Base-by-base conservation (phyloP, 2,797 vertebrate species). In the Dendrocincla fuliginosa region DNA sequence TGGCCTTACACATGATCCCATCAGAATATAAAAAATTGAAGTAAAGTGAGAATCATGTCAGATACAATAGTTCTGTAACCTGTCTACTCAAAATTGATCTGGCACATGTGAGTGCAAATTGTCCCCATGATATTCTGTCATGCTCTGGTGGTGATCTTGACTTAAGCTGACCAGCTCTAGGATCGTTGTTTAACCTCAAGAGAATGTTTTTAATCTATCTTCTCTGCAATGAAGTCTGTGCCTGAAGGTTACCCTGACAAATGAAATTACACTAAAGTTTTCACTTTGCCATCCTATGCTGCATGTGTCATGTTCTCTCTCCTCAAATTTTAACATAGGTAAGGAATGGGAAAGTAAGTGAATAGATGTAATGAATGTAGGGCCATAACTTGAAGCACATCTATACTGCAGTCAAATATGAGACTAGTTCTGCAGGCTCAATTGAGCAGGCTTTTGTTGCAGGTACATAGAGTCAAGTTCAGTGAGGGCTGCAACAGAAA, bases 21-120 rank as follows among this genome's bases (percentile, higher is more conserved):
- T 42, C 3, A 4, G 6, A 53, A 47, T 42, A 27, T 19, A 27
- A 55, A 75, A 79, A 50, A 10, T 1, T 23, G 13, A 85, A 81
- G 4, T 47, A 37, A 64, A 50, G 42, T 59, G 22, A 74, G 25
- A 89, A 61, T 46, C 13, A 12, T 7, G 30, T 85, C 14, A 77
- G 28, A 53, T 50, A 27, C 16, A 84, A 42, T 10, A 33, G 14
- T 67, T 69, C 41, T 44, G 15, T 57, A 50, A 73, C 55, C 16
- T 37, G 9, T 55, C 23, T 78, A 8, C 33, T 44, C 30, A 84
- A 74, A 70, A 92, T 55, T 70, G 27, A 46, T 78, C 19, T 80
- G 52, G 25, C 18, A 13, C 5, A 2, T 16, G 14, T 32, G 37
- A 11, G 5, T 0, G 0, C 18, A 77, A 33, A 50, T 53, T 77